Percentiles rank a stretch among this genome's conserved stretches.
phyloP scores from a whole-genome alignment of 2,888 invertebrate genomes.

The Mesorhabditis belari region DNA sequence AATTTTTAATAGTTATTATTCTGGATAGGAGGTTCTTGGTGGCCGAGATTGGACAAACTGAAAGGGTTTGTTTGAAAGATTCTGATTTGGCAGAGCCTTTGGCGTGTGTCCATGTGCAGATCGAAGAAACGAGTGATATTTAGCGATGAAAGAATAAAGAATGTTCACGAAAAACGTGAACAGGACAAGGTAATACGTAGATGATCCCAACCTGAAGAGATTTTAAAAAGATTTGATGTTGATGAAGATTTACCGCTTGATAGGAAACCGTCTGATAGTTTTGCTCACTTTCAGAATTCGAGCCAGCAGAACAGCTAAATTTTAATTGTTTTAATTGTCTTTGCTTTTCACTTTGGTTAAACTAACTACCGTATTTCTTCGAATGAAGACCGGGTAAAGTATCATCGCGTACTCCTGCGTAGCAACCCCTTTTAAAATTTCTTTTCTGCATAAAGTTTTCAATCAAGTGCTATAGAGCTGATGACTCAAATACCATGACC shows the following conservation, averaged over 20 bases:
- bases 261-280: constrained; percentile 30
- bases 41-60: constrained; percentile 30
- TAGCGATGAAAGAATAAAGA: constrained; percentile 26
- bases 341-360: too few species aligned
- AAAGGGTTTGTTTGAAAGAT: too few species aligned
- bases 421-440: too few species aligned
- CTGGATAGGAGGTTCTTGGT: constrained; percentile 27
- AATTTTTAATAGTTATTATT: constrained; percentile 26
- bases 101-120: constrained; percentile 35
- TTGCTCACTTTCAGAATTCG: constrained; percentile 27
- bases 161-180: constrained; percentile 28
- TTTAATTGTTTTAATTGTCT: neutral
- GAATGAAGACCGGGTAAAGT: too few species aligned
- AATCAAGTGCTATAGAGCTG: too few species aligned
- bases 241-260: constrained; percentile 9
- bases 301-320: constrained; percentile 22
- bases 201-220: too few species aligned
- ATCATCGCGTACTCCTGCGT: too few species aligned
- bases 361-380: too few species aligned
- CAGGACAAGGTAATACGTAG: constrained; percentile 27
- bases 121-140: constrained; percentile 29
- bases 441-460: too few species aligned
- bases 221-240: too few species aligned
- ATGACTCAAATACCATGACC: too few species aligned
- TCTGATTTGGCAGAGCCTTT: too few species aligned